Evolutionary conservation across 2,797 vertebrate genomes (phyloP), one percentile per base, ranked within the genome.

Genomic region (Tachyglossus aculeatus): DNA sequence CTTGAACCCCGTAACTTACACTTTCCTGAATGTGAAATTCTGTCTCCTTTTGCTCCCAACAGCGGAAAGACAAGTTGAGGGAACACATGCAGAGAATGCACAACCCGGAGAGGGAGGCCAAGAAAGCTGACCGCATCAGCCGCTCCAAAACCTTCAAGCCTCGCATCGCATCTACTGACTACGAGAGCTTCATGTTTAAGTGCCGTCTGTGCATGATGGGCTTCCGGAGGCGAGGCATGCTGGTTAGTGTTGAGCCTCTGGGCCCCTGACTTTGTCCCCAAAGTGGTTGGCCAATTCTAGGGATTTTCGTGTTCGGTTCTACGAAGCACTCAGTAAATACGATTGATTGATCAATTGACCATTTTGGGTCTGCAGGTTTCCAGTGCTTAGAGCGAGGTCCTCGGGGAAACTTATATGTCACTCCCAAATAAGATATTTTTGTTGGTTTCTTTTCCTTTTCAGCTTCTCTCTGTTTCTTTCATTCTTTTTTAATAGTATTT

Each of bases 1-100:
- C n/a, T n/a, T n/a, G n/a, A n/a, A n/a, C n/a, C n/a, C n/a, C n/a
- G n/a, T n/a, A n/a, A n/a, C n/a, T n/a, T n/a, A n/a, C n/a, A n/a
- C n/a, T n/a, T n/a, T n/a, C n/a, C n/a, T n/a, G n/a, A n/a, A n/a
- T n/a, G n/a, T n/a, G n/a, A n/a, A n/a, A n/a, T n/a, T n/a, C n/a
- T n/a, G n/a, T n/a, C n/a, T n/a, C n/a, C n/a, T n/a, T n/a, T n/a
- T n/a, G n/a, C 52, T 81, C 25, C 24, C 12, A 50, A 74, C 59
- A 99, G 97, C 95, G 98, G 73, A 99, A 99, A 71, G 98, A 99
- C 90, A 99, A 99, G 62, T 91, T 99, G 40, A 94, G 97, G 45
- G 98, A 99, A 75, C 98, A 99, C 90, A 99, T 99, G 98, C 97
- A 99, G 69, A 94, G 98, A 32, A 99, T 99, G 98, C 98, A 99